These are phyloP conservation scores for Pseudomyrmex pallidus DNA, from an alignment of 1,140 invertebrate species.

Conservation along the genomic window DNA sequence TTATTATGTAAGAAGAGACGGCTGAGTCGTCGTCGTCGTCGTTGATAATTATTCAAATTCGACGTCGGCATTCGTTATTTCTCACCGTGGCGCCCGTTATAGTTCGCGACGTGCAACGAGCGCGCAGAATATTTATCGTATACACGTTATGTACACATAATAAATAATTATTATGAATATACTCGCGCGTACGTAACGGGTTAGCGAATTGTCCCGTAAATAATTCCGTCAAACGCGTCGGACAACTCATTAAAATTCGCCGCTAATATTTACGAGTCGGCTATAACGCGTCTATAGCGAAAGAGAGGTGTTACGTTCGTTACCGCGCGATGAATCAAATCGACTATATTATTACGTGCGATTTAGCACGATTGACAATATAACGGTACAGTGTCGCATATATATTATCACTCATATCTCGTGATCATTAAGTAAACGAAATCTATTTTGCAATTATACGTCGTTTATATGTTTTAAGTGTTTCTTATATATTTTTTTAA, in stretches of 20 bases:
- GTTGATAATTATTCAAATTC: slow-evolving; percentile 72
- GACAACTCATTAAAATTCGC: slow-evolving; percentile 67
- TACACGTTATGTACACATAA: slow-evolving; percentile 7
- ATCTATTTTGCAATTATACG: no score
- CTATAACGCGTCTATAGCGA: slow-evolving; percentile 9
- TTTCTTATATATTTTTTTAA: no score
- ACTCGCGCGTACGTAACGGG: slow-evolving; percentile 58
- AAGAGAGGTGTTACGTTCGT: background rate
- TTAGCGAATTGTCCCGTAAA: slow-evolving; percentile 65
- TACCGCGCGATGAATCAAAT: background rate
- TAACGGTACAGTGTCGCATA: slow-evolving; percentile 1
- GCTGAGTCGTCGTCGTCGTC: slow-evolving; percentile 17
- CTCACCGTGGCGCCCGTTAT: slow-evolving; percentile 50
- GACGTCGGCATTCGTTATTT: slow-evolving; percentile 67
- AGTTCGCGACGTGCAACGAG: slow-evolving; percentile 37
- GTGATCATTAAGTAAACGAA: background rate
- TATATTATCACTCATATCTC: background rate
- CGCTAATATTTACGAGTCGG: slow-evolving; percentile 55
- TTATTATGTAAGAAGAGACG: slow-evolving; percentile 60
- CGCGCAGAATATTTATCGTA: background rate
- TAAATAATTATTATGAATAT: slow-evolving; percentile 69
- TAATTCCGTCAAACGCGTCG: slow-evolving; percentile 18
- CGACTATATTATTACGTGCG: background rate
- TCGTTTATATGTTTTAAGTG: no score
- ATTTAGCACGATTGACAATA: slow-evolving; percentile 13